These are phyloP conservation scores for Oenanthe oenanthe DNA, from an alignment of 2,113 vertebrate species.

Conservation along the genomic window DNA sequence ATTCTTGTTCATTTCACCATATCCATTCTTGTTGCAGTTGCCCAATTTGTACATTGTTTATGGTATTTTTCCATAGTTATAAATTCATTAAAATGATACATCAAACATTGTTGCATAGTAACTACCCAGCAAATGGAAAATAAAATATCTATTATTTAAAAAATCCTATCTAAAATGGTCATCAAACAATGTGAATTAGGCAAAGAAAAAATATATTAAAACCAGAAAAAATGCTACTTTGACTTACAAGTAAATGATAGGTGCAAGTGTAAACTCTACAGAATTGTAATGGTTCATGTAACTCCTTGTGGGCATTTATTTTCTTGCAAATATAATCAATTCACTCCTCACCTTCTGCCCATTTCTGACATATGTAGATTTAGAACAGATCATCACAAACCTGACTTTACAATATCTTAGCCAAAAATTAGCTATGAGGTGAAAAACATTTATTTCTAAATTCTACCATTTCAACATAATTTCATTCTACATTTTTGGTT, in stretches of 20 bases:
- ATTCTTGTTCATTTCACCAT: background rate
- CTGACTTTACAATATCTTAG: background rate
- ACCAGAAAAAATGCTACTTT: background rate
- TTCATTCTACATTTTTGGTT: background rate
- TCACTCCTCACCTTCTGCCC: background rate
- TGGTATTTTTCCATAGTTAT: background rate
- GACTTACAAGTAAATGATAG: background rate
- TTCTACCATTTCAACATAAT: background rate
- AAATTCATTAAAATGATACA: background rate
- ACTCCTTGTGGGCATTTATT: background rate
- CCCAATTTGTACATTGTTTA: background rate
- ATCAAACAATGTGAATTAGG: background rate
- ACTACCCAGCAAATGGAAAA: background rate
- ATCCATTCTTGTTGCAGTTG: background rate
- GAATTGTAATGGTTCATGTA: background rate
- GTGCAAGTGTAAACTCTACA: background rate
- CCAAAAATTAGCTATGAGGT: background rate
- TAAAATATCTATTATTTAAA: background rate
- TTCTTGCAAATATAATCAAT: background rate
- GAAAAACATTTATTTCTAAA: background rate
- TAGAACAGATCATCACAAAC: background rate
- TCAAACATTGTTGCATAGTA: background rate
- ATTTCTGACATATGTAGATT: background rate
- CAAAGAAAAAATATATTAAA: background rate
- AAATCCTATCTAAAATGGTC: background rate